Base-by-base conservation (phyloP, 2,797 vertebrate species). In the Phaenicophaeus curvirostris region DNA sequence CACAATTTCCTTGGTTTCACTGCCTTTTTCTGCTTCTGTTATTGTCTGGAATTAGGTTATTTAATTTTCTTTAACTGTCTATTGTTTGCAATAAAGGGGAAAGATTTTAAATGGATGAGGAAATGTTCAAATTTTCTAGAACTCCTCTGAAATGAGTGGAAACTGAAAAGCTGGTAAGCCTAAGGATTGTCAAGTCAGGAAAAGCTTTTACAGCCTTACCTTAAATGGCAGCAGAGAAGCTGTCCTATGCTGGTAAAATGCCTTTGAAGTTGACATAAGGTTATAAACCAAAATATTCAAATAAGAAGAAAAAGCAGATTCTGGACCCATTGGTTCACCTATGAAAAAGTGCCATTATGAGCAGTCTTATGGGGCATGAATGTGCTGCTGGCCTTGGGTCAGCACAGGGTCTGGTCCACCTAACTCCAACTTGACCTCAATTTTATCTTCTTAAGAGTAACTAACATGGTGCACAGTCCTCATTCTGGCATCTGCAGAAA, bases 261-360 rank as follows among this genome's bases (percentile, higher is more conserved):
- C 55, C 96, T 98, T 97, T 97, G 96, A 98, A 98, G 95, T 58
- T 95, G 93, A 87, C 82, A 86, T 83, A 81, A 90, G 87, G 68
- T 94, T 96, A 71, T 91, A 96, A 96, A 33, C 24, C 48, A 71
- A 44, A n/a, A 31, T 80, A 39, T 84, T 90, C 82, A 79, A 76
- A 87, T 89, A 93, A 97, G 85, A 94, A 87, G 35, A 84, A 97
- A 95, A 85, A 69, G 53, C 23, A 83, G 69, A 74, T 96, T 95
- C 88, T 86, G 61, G 67, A 89, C 57, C 39, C 28, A 15, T 50
- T 78, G 58, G 46, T 79, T 87, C 79, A 80, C 77, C 68, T 58
- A 14, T 28, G 73, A 67, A 82, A 82, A 33, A 37, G 17, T 33
- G 8, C 82, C 17, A 7, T 27, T 59, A 82, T 92, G 30, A 67